Evolutionary conservation across 2,888 invertebrate species (phyloP), one percentile per base, ranked within the genome.

Genomic region (Agonopterix alstromeriana): DNA sequence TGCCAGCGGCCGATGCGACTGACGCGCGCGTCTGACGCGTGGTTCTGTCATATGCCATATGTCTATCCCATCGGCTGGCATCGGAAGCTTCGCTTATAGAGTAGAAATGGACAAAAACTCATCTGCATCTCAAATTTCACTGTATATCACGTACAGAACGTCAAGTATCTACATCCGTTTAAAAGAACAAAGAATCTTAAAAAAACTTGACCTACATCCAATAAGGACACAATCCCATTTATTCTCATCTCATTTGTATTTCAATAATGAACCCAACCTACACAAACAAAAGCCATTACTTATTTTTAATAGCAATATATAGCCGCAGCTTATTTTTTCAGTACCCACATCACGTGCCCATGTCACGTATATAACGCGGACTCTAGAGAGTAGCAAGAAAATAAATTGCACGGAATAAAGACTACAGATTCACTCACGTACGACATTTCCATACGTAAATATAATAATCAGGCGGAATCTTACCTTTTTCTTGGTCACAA

Each of bases 321-420:
- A 52, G 57, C 61, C 52, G 38, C 40, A 53, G 58, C 57, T 60
- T 66, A 60, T 63, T 56, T 65, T 55, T 56, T 57, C 57, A 49
- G 45, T 45, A 52, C 45, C 48, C 49, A 42, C 51, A 55, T 58
- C 55, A 52, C 54, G 57, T 46, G 52, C 49, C 45, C 45, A 12
- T 46, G 61, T 67, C 67, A 66, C 69, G 66, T 71, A 57, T 56
- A 51, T 53, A 53, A 55, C 54, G 46, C 50, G 47, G 48, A 47
- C 57, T 54, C 53, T 52, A 51, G 53, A 53, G 63, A 60, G 60
- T 60, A 54, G 57, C 60, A 62, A 60, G 53, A 49, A 61, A 66
- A 74, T 68, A 70, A 73, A 72, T 73, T 65, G 69, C 57, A 53
- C 51, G 59, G 60, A 66, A 73, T 65, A 65, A 70, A 68, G 59